Percentiles rank a stretch among this genome's conserved stretches.
Evolutionary conservation across 2,113 vertebrate species (phyloP).

Genomic region (Lycocorax pyrrhopterus): DNA sequence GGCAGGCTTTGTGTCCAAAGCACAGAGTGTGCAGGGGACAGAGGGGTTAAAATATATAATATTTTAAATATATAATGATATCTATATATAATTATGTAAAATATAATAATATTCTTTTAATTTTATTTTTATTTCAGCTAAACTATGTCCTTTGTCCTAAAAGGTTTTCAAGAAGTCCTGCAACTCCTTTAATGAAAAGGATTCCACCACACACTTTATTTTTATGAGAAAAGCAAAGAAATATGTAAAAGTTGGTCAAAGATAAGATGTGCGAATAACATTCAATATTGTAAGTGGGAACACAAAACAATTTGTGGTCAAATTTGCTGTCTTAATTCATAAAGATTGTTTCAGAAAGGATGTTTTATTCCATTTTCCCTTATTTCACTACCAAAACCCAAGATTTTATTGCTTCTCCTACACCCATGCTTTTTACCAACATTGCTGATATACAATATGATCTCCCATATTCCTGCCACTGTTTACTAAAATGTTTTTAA

Average conservation of each 20-base stretch:
- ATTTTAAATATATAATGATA: not conserved
- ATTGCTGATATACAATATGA: not conserved
- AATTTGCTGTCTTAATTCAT: not conserved
- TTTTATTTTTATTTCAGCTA: not conserved
- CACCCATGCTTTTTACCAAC: not conserved
- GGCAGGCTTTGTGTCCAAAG: not conserved
- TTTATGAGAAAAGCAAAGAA: not conserved
- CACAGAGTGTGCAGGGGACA: not conserved
- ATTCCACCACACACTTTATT: not conserved
- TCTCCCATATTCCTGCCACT: not conserved
- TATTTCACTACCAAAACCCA: not conserved
- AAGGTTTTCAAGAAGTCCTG: not conserved
- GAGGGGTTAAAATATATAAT: not conserved
- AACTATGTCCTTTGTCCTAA: not conserved
- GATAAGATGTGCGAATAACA: not conserved
- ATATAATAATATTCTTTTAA: not conserved
- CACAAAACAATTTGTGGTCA: not conserved
- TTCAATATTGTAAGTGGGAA: not conserved
- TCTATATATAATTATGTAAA: not conserved
- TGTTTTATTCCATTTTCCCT: not conserved
- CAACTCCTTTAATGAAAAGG: not conserved
- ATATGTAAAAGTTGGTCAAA: not conserved
- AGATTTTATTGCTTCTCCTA: not conserved
- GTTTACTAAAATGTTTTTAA: not conserved
- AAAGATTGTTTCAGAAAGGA: not conserved